Evolutionary conservation across 2,797 vertebrate species (phyloP).

Genomic region (Choloepus didactylus): DNA sequence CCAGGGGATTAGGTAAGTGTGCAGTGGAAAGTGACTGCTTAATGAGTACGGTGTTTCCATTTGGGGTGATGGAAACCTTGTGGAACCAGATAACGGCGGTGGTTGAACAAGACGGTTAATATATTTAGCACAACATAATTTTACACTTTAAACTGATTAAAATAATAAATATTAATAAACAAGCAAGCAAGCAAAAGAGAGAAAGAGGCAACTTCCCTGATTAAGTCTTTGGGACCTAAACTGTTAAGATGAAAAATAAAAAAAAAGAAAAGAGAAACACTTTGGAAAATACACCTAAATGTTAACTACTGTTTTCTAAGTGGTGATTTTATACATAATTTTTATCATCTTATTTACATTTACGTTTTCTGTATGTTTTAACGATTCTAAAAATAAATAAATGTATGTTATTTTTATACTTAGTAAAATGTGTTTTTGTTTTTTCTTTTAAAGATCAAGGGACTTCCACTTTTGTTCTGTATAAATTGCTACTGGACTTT

Average conservation of each 20-base stretch:
- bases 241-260: not conserved
- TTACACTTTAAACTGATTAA: no score
- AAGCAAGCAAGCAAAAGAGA: no score
- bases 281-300: not conserved
- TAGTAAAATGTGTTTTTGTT: not conserved
- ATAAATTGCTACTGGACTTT: not conserved
- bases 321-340: not conserved
- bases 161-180: no score
- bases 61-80: no score
- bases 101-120: no score
- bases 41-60: no score
- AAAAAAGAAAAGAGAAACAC: not conserved
- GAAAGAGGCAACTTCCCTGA: not conserved
- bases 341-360: not conserved
- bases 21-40: no score
- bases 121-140: no score
- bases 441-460: not conserved
- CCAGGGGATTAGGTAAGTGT: no score
- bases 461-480: not conserved
- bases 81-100: no score
- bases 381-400: not conserved
- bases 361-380: not conserved
- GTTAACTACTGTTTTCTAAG: not conserved
- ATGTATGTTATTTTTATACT: not conserved
- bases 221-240: not conserved